Conservation (phyloP, 2,113 vertebrate genomes). For the Cyprinodon variegatus region DNA sequence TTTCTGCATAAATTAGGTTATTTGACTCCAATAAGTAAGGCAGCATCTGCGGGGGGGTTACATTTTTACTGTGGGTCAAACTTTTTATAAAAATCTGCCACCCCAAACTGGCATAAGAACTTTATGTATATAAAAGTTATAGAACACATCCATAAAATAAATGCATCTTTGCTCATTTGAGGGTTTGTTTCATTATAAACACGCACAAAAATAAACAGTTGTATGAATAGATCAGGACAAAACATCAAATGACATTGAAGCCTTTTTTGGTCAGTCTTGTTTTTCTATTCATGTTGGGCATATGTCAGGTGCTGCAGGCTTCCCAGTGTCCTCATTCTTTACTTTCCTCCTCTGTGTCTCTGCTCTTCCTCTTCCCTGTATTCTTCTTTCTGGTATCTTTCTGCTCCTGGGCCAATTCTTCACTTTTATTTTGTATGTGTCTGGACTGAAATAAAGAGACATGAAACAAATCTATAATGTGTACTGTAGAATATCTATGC, state of each 20-base stretch:
- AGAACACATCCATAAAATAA: background rate
- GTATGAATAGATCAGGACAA: background rate
- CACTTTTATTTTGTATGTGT: conserved; percentile 79
- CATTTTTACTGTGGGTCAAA: background rate
- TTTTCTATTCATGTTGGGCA: conserved; percentile 48
- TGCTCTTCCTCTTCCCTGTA: conserved; percentile 73
- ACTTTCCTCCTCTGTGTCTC: conserved; percentile 64
- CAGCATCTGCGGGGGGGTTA: background rate
- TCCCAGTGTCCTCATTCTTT: conserved; percentile 60
- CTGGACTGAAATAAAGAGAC: conserved; percentile 68
- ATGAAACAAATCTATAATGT: conserved; percentile 42
- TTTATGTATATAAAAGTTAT: background rate
- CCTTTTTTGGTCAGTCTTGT: conserved; percentile 25
- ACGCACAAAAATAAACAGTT: background rate
- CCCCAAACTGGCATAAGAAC: background rate
- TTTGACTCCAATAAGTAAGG: background rate
- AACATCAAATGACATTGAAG: background rate
- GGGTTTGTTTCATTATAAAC: background rate
- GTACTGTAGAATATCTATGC: conserved; percentile 38
- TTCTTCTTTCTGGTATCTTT: conserved; percentile 74
- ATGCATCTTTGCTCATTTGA: background rate
- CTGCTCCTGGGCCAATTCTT: conserved; percentile 78
- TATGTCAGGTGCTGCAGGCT: conserved; percentile 26
- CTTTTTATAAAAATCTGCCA: background rate
- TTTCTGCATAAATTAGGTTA: background rate